A percentile compares a stretch with the other conserved stretches of the same genome.
phyloP scores from a whole-genome alignment of 2,888 invertebrate genomes.

The Noctua pronuba region DNA sequence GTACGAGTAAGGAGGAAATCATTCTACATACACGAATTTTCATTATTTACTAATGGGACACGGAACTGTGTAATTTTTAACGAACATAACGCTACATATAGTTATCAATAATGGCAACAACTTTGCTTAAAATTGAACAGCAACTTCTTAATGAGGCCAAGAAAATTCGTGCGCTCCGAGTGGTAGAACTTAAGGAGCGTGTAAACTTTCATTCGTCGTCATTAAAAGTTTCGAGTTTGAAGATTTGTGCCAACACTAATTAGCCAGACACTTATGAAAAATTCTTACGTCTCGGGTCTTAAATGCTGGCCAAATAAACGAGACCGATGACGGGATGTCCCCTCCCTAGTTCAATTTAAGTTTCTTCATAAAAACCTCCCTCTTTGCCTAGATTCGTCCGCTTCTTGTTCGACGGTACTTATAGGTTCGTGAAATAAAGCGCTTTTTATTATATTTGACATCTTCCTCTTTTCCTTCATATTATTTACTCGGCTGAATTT shows the following conservation, averaged over 20 bases:
- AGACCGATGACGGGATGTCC: slow-evolving; percentile 57
- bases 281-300: slow-evolving; percentile 70
- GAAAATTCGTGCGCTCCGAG: slow-evolving; percentile 84
- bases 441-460: slow-evolving; percentile 58
- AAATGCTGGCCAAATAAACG: slow-evolving; percentile 69
- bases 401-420: slow-evolving; percentile 49
- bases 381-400: slow-evolving; percentile 48
- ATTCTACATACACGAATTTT: slow-evolving; percentile 33
- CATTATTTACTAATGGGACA: slow-evolving; percentile 60
- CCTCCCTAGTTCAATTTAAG: slow-evolving; percentile 61
- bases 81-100: slow-evolving; percentile 74
- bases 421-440: slow-evolving; percentile 52
- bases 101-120: slow-evolving; percentile 84
- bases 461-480: slow-evolving; percentile 31
- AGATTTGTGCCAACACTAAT: slow-evolving; percentile 89
- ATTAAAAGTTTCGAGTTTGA: slow-evolving; percentile 87
- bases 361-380: slow-evolving; percentile 48
- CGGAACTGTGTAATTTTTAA: slow-evolving; percentile 61
- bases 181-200: slow-evolving; percentile 85
- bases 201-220: slow-evolving; percentile 89
- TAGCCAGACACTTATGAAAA: slow-evolving; percentile 84
- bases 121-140: slow-evolving; percentile 81
- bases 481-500: slow-evolving; percentile 49
- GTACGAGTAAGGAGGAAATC: slow-evolving; percentile 20
- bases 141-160: slow-evolving; percentile 88